phyloP scores from a whole-genome alignment of 2,888 invertebrate genomes.

The Sphinx pinastri region DNA sequence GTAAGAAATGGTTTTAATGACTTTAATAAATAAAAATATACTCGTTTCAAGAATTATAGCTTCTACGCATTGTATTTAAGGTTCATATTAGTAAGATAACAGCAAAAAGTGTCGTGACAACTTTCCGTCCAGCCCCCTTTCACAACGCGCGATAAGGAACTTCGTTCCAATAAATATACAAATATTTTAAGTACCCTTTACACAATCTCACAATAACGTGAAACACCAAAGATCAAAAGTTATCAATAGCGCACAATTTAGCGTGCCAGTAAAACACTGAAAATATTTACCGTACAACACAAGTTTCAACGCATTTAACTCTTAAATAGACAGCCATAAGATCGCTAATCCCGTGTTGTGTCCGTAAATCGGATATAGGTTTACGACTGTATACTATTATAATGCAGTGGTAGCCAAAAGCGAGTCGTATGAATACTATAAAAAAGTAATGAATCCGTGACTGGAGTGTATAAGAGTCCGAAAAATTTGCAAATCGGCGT shows the following conservation, averaged over 20 bases:
- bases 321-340: neutral
- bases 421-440: conserved; percentile 13
- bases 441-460: conserved; percentile 11
- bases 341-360: neutral
- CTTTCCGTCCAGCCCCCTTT: no score
- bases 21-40: no score
- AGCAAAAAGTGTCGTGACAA: no score
- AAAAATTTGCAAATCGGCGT: neutral
- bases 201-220: neutral
- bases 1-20: no score
- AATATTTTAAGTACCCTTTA: neutral
- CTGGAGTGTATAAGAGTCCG: neutral
- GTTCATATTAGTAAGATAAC: no score
- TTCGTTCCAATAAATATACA: no score
- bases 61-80: no score
- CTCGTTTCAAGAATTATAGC: no score
- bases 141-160: no score
- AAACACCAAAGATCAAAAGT: neutral
- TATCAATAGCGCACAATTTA: neutral
- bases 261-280: neutral
- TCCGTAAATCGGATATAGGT: neutral
- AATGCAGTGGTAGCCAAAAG: neutral
- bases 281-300: neutral
- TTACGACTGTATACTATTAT: conserved; percentile 8
- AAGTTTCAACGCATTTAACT: neutral